Conservation (phyloP, 2,888 invertebrate genomes). For the Conus canariensis region DNA sequence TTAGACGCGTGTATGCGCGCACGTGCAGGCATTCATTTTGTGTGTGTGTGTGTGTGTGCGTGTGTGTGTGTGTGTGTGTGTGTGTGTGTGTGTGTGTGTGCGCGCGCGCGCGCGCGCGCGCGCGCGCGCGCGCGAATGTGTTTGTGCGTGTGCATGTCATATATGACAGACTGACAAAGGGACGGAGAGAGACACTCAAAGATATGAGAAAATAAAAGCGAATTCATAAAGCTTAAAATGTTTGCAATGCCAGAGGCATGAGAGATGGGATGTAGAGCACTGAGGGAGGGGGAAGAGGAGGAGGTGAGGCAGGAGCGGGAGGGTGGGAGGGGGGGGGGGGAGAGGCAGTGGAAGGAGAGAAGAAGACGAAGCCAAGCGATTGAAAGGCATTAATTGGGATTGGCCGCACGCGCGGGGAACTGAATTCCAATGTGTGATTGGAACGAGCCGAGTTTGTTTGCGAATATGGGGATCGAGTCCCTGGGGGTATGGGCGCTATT, state of each 20-base stretch:
- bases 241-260: too few relatives aligned
- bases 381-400: slow-evolving; percentile 16
- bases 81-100: not conserved
- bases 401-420: not conserved
- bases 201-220: not conserved
- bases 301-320: not conserved
- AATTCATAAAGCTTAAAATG: not conserved
- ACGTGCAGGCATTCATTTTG: not conserved
- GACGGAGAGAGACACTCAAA: not conserved
- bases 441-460: slow-evolving; percentile 12
- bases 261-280: too few relatives aligned
- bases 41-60: not conserved
- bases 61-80: not conserved
- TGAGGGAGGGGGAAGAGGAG: too few relatives aligned
- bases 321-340: not conserved
- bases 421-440: slow-evolving; percentile 19
- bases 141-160: too few relatives aligned
- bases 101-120: not conserved
- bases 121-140: not conserved
- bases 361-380: not conserved
- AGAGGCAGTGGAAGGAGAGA: not conserved
- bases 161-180: not conserved
- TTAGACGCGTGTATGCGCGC: not conserved
- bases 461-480: slow-evolving; percentile 23
- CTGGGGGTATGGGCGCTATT: not conserved